phyloP scores from a whole-genome alignment of 2,113 vertebrate genomes.

The Tychaedon coryphoeus region DNA sequence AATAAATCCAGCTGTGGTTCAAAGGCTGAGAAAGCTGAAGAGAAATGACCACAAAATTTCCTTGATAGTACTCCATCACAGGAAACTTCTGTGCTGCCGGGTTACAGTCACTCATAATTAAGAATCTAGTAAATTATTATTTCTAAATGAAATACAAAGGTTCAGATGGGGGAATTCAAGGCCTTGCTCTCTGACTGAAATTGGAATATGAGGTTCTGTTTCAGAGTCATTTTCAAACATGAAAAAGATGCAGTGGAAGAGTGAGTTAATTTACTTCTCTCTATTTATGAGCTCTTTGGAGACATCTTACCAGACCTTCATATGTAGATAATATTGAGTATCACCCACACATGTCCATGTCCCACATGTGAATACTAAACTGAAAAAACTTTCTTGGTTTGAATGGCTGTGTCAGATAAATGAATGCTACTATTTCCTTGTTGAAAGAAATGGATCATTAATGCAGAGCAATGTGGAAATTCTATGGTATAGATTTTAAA shows the following conservation, averaged over 20 bases:
- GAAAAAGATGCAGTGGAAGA: not conserved
- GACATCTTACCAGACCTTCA: not conserved
- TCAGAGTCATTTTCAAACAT: not conserved
- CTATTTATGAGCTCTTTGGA: not conserved
- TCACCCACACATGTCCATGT: not conserved
- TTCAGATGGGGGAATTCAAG: not conserved
- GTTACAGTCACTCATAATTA: not conserved
- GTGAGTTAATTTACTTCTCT: not conserved
- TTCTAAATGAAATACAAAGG: not conserved
- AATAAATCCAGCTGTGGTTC: not conserved
- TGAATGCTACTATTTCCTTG: not conserved
- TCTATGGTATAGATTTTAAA: not conserved
- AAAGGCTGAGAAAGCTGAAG: not conserved
- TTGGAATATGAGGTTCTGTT: not conserved
- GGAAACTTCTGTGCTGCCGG: not conserved
- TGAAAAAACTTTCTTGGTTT: too few relatives aligned
- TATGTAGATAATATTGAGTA: not conserved
- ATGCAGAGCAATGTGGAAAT: not conserved
- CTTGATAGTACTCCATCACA: accelerated
- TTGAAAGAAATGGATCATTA: not conserved
- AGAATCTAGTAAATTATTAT: not conserved
- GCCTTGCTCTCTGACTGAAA: not conserved
- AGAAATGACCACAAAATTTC: not conserved
- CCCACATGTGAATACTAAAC: not conserved
- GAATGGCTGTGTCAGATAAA: not conserved